Evolutionary conservation across 2,888 invertebrate species (phyloP).

Genomic region (Acronicta psi): DNA sequence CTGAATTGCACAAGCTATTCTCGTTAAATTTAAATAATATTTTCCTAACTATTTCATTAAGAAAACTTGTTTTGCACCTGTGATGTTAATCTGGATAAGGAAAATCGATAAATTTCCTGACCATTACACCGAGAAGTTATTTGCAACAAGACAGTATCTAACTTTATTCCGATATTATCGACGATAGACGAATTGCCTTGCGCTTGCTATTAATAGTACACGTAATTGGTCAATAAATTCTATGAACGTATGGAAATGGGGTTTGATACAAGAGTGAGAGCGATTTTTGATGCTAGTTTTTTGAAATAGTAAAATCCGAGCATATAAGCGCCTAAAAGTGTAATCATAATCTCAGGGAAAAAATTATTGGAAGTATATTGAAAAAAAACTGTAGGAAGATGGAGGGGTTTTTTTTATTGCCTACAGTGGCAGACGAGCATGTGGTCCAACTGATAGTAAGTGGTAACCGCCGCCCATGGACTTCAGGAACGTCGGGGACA

Average conservation of each 20-base stretch:
- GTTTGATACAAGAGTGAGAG: slow-evolving; percentile 3
- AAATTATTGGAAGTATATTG: too few species aligned
- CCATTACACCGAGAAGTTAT: slow-evolving; percentile 25
- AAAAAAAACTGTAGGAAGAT: too few species aligned
- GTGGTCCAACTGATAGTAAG: too few species aligned
- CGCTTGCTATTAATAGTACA: slow-evolving; percentile 41
- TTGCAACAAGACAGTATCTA: slow-evolving; percentile 28
- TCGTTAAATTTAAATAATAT: slow-evolving; percentile 19
- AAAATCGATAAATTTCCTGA: slow-evolving; percentile 33
- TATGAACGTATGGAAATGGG: slow-evolving; percentile 10
- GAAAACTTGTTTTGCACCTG: slow-evolving; percentile 26
- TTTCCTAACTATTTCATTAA: slow-evolving; percentile 6
- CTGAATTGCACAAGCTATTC: slow-evolving; percentile 18
- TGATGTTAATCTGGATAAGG: slow-evolving; percentile 19
- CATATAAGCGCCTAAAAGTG: too few species aligned
- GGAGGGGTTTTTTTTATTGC: too few species aligned
- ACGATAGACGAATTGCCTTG: slow-evolving; percentile 37
- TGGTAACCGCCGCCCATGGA: too few species aligned
- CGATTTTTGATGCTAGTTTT: too few species aligned
- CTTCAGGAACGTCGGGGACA: too few species aligned
- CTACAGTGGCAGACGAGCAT: too few species aligned
- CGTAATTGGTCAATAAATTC: slow-evolving; percentile 50
- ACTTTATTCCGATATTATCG: slow-evolving; percentile 34
- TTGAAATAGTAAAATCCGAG: too few species aligned
- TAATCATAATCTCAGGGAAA: too few species aligned